Percentiles rank a stretch among this genome's conserved stretches.
Evolutionary conservation across 2,888 invertebrate species (phyloP).

Genomic region (Drosophila peninsularis): DNA sequence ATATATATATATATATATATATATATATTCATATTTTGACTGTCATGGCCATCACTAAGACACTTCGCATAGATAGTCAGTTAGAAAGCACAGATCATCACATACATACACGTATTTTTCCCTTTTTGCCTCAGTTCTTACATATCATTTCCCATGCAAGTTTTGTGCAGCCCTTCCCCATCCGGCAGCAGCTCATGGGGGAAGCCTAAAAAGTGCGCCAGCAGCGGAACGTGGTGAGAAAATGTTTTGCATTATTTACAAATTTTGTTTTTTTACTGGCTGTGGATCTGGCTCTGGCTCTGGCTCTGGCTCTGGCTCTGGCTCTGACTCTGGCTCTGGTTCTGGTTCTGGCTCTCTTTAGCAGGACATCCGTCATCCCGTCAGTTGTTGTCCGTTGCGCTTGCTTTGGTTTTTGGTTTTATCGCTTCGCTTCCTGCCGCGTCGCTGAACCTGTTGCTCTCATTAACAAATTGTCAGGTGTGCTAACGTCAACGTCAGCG

Average conservation of each 20-base stretch:
- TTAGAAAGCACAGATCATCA: conserved; percentile 66
- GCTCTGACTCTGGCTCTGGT: conserved; percentile 20
- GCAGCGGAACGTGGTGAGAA: conserved; percentile 76
- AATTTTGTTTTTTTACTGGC: conserved; percentile 38
- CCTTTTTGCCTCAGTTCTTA: conserved; percentile 49
- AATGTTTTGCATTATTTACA: conserved; percentile 79
- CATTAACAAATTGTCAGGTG: conserved; percentile 80
- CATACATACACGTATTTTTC: conserved; percentile 2
- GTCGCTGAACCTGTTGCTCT: conserved; percentile 71
- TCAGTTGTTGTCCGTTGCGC: conserved; percentile 64
- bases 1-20: too few relatives aligned
- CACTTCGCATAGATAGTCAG: conserved; percentile 10
- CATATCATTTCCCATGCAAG: conserved; percentile 75
- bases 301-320: conserved; percentile 19
- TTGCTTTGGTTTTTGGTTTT: conserved; percentile 73
- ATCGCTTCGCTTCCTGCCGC: conserved; percentile 79
- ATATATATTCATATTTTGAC: conserved; percentile 28
- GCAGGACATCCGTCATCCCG: conserved; percentile 76
- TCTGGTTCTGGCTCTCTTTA: conserved; percentile 24
- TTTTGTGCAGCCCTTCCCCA: conserved; percentile 27
- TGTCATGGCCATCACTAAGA: conserved; percentile 27
- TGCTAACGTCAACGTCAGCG: conserved; percentile 48
- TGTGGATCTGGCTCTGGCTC: conserved; percentile 8
- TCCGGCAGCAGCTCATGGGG: conserved; percentile 52
- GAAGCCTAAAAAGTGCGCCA: conserved; percentile 75